Conservation (phyloP, 2,888 invertebrate species). For the Plebejus melissa region DNA sequence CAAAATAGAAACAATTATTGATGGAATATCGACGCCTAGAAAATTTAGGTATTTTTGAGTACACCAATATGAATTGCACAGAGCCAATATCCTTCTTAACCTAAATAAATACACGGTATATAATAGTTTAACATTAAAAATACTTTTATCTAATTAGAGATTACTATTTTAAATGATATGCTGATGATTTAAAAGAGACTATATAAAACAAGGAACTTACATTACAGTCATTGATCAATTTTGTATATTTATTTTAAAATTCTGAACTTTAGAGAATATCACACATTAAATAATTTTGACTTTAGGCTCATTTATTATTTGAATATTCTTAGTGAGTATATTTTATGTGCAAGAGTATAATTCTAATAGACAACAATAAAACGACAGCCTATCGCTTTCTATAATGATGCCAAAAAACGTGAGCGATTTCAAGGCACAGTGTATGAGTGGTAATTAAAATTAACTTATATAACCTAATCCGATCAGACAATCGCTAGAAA, state of each 20-base stretch:
- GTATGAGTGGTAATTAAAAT: not conserved
- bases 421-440: not conserved
- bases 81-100: not conserved
- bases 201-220: not conserved
- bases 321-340: not conserved
- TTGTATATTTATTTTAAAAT: not conserved
- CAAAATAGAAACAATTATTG: not conserved
- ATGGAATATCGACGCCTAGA: not conserved
- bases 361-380: not conserved
- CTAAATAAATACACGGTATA: not conserved
- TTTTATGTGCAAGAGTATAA: not conserved
- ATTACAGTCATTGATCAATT: not conserved
- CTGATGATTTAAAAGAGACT: not conserved
- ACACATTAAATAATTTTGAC: not conserved
- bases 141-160: slow-evolving; percentile 9
- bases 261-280: not conserved
- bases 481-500: not conserved
- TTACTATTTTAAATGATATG: slow-evolving; percentile 17
- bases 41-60: not conserved
- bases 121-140: slow-evolving; percentile 14
- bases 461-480: not conserved
- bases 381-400: not conserved
- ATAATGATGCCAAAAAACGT: not conserved
- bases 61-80: not conserved
- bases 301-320: not conserved